A percentile compares a stretch with the other conserved stretches of the same genome.
Evolutionary conservation across 2,113 vertebrate genomes (phyloP).

Genomic region (Grammomys surdaster): DNA sequence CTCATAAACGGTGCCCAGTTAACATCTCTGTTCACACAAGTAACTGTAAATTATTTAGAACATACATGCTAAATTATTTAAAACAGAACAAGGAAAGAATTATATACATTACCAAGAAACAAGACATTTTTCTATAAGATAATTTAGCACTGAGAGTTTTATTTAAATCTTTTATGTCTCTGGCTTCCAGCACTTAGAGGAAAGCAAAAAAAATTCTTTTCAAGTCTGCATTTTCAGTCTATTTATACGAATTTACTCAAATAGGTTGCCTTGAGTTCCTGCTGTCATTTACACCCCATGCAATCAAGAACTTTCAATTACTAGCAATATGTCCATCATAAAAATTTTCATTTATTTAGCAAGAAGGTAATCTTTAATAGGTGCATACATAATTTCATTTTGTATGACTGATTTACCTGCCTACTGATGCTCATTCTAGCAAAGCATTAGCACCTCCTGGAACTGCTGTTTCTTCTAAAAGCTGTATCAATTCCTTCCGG

Average conservation of each 20-base stretch:
- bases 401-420: constrained; percentile 75
- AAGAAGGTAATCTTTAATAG: constrained; percentile 68
- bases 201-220: constrained; percentile 10
- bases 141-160: constrained; percentile 45
- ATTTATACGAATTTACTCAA: constrained; percentile 63
- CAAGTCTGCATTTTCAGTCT: constrained; percentile 50
- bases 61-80: constrained; percentile 62
- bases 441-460: constrained; percentile 25
- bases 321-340: constrained; percentile 52
- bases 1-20: constrained; percentile 1
- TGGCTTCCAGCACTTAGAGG: constrained; percentile 62
- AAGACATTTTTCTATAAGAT: not conserved
- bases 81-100: constrained; percentile 60
- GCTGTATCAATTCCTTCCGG: constrained; percentile 62
- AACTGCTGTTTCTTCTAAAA: constrained; percentile 71
- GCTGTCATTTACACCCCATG: constrained; percentile 30
- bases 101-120: constrained; percentile 38
- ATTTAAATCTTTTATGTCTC: constrained; percentile 59
- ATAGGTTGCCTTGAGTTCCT: constrained; percentile 43
- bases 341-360: constrained; percentile 63
- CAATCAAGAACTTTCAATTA: constrained; percentile 67
- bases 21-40: constrained; percentile 56
- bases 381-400: constrained; percentile 77
- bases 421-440: constrained; percentile 55
- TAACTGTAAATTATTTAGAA: constrained; percentile 70